These are phyloP conservation scores for Zaprionus nigranus DNA, from an alignment of 1,140 invertebrate species.

Conservation along the genomic window DNA sequence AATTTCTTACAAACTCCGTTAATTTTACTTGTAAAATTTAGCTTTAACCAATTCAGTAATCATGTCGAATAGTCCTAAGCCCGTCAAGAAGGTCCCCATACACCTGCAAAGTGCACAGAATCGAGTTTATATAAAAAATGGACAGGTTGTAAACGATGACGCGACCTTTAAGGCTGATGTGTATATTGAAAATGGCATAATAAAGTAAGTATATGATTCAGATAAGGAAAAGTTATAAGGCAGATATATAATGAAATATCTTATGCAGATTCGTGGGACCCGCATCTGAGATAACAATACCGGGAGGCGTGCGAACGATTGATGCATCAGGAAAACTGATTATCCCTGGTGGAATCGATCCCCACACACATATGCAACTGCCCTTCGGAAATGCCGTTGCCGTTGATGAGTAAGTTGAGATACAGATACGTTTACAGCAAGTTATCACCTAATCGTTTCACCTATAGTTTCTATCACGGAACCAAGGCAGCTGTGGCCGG, in stretches of 20 bases:
- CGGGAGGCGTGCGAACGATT: conserved; percentile 91
- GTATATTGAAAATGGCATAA: conserved; percentile 83
- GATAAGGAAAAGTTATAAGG: not conserved
- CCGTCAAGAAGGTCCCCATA: conserved; percentile 97
- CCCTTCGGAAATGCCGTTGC: conserved; percentile 93
- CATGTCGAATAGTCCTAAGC: conserved; percentile 82
- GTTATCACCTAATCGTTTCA: not conserved
- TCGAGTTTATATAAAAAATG: conserved; percentile 97
- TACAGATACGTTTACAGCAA: not conserved
- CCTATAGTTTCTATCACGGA: conserved; percentile 90
- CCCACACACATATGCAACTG: conserved; percentile 95
- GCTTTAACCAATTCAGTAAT: not conserved
- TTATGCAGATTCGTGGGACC: conserved; percentile 77
- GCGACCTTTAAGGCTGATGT: conserved; percentile 92
- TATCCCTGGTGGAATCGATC: conserved; percentile 95
- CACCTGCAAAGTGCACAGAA: conserved; percentile 98
- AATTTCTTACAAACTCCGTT: too few relatives aligned
- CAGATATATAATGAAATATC: not conserved
- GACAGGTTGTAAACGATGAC: conserved; percentile 98
- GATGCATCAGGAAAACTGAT: conserved; percentile 93
- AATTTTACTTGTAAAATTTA: not conserved
- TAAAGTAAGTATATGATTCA: conserved; percentile 62
- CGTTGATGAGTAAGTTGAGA: conserved; percentile 88
- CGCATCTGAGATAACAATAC: conserved; percentile 90
- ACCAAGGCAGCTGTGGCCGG: conserved; percentile 95